Base-by-base conservation (phyloP, 2,888 invertebrate species). In the Archips xylosteana region DNA sequence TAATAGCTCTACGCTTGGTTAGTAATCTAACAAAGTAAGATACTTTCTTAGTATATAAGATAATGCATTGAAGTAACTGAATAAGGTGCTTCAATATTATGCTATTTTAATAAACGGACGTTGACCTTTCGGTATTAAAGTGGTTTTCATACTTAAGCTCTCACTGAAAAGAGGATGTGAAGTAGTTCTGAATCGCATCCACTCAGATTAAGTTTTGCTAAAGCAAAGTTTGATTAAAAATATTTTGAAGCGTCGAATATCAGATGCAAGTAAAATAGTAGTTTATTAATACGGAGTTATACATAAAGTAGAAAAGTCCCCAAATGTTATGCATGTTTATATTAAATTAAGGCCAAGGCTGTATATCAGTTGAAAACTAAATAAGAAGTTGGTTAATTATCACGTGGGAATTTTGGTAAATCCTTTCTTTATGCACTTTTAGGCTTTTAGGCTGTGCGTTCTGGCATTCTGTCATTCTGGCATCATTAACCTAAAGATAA, bases 101-200 rank as follows among this genome's bases (percentile, higher is more conserved):
- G 57, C 57, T 57, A 57, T 57, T 57, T 57, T 57, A 57, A 32
- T 57, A 57, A 32, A 12, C 23, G 57, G 57, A 32, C 57, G 57
- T 32, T 57, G 57, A 23, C 13, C 32, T 32, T 2, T 0, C 32
- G 2, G 32, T 32, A 57, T 57, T 57, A 10, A 10, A 57, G 57
- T 54, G 54, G 8, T n/a, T 54, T 23, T 23, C 23, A 54, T 54
- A 54, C 9, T 54, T 54, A 23, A 54, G 23, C 51, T 54, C 51
- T 15, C 51, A 15, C 5, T 15, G 51, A 15, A 51, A 51, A 51
- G 51, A 51, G 15, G 15, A 15, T 51, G n/a, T 51, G 51, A 51
- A 51, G 49, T 49, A 49, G 13, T 49, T 49, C 13, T 5, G 23
- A 15, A 54, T 54, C 23, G 23, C 23, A 51, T 51, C 12, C 4